These are phyloP conservation scores for Ellobius talpinus DNA, from an alignment of 2,113 vertebrate genomes.

Conservation along the genomic window DNA sequence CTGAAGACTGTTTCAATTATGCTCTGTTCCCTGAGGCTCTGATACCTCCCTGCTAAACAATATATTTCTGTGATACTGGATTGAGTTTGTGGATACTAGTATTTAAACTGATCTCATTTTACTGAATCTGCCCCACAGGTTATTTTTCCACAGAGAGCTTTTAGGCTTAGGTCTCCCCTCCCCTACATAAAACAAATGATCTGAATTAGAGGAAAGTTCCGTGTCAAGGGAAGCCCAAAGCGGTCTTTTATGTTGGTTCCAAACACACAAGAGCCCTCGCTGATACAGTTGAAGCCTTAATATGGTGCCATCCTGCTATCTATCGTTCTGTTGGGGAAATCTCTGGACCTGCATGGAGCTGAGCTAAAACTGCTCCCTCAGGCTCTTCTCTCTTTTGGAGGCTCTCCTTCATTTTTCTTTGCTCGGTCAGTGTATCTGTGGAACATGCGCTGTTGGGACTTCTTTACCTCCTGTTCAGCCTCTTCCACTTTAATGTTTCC, in stretches of 20 bases:
- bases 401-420: not conserved
- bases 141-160: not conserved
- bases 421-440: not conserved
- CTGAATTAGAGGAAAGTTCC: not conserved
- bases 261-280: not conserved
- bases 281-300: not conserved
- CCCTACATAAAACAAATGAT: not conserved
- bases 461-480: not conserved
- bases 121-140: not conserved
- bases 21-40: not conserved
- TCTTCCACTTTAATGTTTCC: not conserved
- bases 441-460: not conserved
- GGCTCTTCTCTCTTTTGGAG: not conserved
- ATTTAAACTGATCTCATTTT: not conserved
- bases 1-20: not conserved
- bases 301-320: not conserved
- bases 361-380: not conserved
- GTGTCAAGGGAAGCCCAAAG: not conserved
- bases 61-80: not conserved
- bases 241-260: not conserved
- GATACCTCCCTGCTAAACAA: not conserved
- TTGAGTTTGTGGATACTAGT: not conserved
- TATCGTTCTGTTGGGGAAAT: not conserved
- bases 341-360: not conserved
- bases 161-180: not conserved